Evolutionary conservation across 2,888 invertebrate species (phyloP), one percentile per base, ranked within the genome.

Genomic region (Ephialtes manifestator): DNA sequence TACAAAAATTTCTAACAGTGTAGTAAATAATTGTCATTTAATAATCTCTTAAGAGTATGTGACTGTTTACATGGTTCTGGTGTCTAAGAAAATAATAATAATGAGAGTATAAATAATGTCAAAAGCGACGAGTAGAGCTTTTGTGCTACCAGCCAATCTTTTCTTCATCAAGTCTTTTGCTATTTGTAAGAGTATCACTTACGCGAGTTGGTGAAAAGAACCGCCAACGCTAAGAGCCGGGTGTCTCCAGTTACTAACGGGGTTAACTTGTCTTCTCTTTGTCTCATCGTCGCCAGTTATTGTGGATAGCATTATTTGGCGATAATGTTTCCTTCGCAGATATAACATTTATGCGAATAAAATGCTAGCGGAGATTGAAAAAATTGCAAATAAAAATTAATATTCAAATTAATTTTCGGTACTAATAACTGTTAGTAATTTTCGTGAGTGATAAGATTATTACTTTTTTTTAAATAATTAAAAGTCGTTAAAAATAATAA

Each of bases 281-380:
- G 20, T 20, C 63, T 65, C 63, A 43, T 65, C 39, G 8, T 35
- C 39, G 63, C 20, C 63, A n/a, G n/a, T 39, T 65, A 65, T 65
- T 65, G 39, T 35, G 39, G 63, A 65, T 39, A 65, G 20, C 18
- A 11, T 65, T 20, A 8, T 65, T n/a, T n/a, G n/a, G n/a, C n/a
- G n/a, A n/a, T n/a, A n/a, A n/a, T n/a, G n/a, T n/a, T n/a, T n/a
- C n/a, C n/a, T n/a, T 43, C 4, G 18, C n/a, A 10, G 18, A 20
- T 65, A 43, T 5, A 39, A 10, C 18, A 65, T 43, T 65, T 65
- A 8, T 35, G 8, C 8, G n/a, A n/a, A 35, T n/a, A 4, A 31
- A 31, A 63, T n/a, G 1, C n/a, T n/a, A n/a, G 60, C 35, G 8
- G 35, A 7, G 35, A 39, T 31, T 31, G 31, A n/a, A n/a, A n/a